A percentile compares a stretch with the other conserved stretches of the same genome.
Conservation (phyloP, 2,888 invertebrate genomes). For the Ophraella communa region DNA sequence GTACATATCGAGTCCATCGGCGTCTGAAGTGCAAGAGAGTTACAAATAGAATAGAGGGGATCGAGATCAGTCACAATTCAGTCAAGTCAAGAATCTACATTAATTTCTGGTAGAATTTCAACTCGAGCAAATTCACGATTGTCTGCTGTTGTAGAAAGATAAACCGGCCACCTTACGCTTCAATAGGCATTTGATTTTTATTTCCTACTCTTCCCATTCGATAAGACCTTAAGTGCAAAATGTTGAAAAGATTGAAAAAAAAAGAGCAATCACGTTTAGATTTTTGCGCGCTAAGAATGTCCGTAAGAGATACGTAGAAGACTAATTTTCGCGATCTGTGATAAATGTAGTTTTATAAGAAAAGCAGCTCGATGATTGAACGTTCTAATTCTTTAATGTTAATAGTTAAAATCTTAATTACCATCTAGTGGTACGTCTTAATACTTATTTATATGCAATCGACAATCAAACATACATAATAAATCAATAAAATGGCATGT, state of each 20-base stretch:
- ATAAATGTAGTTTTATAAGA: not conserved
- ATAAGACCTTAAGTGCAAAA: constrained; percentile 43
- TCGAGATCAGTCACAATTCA: constrained; percentile 39
- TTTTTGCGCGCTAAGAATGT: constrained; percentile 17
- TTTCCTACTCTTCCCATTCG: constrained; percentile 50
- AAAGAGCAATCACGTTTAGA: constrained; percentile 11
- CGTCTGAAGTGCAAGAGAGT: not conserved
- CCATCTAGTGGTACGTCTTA: too few relatives aligned
- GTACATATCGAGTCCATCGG: not conserved
- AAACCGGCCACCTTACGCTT: constrained; percentile 49
- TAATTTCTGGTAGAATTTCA: constrained; percentile 47
- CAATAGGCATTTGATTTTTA: constrained; percentile 48
- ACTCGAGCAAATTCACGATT: constrained; percentile 50
- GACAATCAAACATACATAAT: too few relatives aligned
- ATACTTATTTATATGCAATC: too few relatives aligned
- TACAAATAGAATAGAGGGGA: not conserved
- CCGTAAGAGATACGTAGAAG: constrained; percentile 7
- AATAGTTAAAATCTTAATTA: too few relatives aligned
- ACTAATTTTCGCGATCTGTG: not conserved
- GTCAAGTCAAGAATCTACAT: constrained; percentile 43
- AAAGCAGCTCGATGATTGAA: too few relatives aligned
- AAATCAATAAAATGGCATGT: too few relatives aligned
- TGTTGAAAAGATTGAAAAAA: constrained; percentile 22
- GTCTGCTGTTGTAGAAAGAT: constrained; percentile 56
- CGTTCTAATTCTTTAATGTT: too few relatives aligned